Base-by-base conservation (phyloP, 2,797 vertebrate genomes). In the Galaxias olidus region DNA sequence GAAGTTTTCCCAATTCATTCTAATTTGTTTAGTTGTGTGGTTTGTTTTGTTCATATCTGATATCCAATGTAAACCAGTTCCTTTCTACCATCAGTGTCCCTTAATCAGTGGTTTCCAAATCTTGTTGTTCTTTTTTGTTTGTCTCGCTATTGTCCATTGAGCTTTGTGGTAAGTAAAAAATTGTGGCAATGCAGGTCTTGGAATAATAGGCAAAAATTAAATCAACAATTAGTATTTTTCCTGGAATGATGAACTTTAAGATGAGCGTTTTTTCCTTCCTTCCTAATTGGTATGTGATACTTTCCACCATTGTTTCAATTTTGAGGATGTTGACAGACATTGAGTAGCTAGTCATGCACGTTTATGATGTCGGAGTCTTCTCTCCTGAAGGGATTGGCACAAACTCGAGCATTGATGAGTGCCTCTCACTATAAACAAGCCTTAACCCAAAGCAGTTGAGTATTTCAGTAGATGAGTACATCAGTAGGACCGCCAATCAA, bases 261-360 rank as follows among this genome's bases (percentile, higher is more conserved):
- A 76, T 61, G 62, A 50, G 78, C 63, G 72, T 81, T 79, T 80
- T 65, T 79, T 85, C 63, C 60, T 57, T 19, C 8, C 30, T 30
- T 68, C 75, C 61, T 81, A 76, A 80, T 74, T 80, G 78, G 72
- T 84, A 87, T 85, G 70, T 74, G 74, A 86, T 82, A 74, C 74
- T 67, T 59, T 63, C 50, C 68, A 74, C 57, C 17, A 2, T 66
- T 65, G 74, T 67, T 65, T 74, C 67, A 66, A 69, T 73, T 55
- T 75, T 73, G 63, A 17, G 68, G 47, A 81, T 66, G 69, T 79
- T 6, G 2, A 30, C 30, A 30, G 30, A 30, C 73, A 67, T 18
- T 59, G 76, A 74, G 60, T 74, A 49, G 69, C 68, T 74, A 59
- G 74, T 79, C 65, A 51, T 79, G 80, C 71, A 66, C 66, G 30